phyloP scores from a whole-genome alignment of 2,888 invertebrate species.

The Lasioglossum villosulum region DNA sequence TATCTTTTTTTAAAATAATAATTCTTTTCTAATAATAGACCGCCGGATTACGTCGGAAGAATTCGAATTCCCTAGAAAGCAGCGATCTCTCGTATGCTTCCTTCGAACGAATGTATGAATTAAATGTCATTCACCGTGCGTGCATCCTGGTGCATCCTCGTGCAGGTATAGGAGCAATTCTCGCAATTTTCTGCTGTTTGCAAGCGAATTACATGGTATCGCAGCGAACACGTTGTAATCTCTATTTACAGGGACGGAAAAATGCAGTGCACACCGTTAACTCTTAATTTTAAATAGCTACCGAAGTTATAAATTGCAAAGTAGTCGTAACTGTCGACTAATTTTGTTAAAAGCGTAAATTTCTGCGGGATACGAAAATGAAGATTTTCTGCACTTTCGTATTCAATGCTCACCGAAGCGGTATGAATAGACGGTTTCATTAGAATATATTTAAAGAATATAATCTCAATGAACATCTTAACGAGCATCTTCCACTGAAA shows the following conservation, averaged over 20 bases:
- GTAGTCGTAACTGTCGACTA: background rate
- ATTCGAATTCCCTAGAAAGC: conserved; percentile 42
- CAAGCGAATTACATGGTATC: conserved; percentile 13
- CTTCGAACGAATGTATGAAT: conserved; percentile 37
- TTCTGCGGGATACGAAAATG: background rate
- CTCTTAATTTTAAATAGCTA: background rate
- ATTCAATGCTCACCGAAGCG: background rate
- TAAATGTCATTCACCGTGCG: conserved; percentile 40
- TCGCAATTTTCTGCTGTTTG: conserved; percentile 25
- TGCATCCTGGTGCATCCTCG: conserved; percentile 2
- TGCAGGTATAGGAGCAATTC: conserved; percentile 15
- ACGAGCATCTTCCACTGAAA: background rate
- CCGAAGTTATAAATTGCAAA: background rate
- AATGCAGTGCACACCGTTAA: background rate
- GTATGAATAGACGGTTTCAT: background rate
- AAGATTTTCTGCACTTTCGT: background rate
- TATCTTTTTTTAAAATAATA: too few species aligned
- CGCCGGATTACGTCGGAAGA: background rate
- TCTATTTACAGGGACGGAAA: background rate
- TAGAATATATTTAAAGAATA: background rate
- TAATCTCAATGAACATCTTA: background rate
- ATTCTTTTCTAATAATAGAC: conserved; percentile 41
- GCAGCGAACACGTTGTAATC: conserved; percentile 21
- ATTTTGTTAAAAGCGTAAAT: background rate
- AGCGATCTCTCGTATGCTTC: conserved; percentile 23